Percentiles rank a stretch among this genome's conserved stretches.
Evolutionary conservation across 2,797 vertebrate species (phyloP).

Genomic region (Falco novaeseelandiae): DNA sequence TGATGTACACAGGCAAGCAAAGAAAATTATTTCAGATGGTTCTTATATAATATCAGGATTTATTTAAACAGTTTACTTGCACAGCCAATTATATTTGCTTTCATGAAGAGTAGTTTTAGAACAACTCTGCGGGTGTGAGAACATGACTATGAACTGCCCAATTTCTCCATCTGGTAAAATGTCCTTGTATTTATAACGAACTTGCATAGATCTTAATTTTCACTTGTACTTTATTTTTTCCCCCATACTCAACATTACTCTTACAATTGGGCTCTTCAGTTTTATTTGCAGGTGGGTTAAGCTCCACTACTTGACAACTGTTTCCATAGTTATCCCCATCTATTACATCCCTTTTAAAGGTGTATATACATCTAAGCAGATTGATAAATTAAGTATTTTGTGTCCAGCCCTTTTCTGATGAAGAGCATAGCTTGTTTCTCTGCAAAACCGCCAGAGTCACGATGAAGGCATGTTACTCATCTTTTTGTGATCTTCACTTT

Average conservation of each 20-base stretch:
- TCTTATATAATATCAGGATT: conserved; percentile 49
- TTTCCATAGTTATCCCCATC: neutral
- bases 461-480: neutral
- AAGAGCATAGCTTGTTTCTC: neutral
- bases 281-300: neutral
- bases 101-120: conserved; percentile 66
- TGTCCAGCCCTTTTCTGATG: neutral
- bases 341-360: neutral
- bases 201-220: conserved; percentile 43
- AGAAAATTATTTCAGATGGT: conserved; percentile 33
- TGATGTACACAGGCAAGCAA: neutral
- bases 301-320: neutral
- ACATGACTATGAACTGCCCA: conserved; percentile 66
- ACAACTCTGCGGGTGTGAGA: conserved; percentile 69
- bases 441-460: neutral
- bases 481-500: neutral
- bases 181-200: conserved; percentile 57
- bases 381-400: neutral
- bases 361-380: neutral
- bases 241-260: neutral
- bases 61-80: conserved; percentile 49
- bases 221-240: neutral
- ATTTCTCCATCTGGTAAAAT: conserved; percentile 71
- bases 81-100: conserved; percentile 63
- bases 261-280: neutral